These are phyloP conservation scores for Euthynnus affinis DNA, from an alignment of 2,797 vertebrate genomes.

Conservation along the genomic window DNA sequence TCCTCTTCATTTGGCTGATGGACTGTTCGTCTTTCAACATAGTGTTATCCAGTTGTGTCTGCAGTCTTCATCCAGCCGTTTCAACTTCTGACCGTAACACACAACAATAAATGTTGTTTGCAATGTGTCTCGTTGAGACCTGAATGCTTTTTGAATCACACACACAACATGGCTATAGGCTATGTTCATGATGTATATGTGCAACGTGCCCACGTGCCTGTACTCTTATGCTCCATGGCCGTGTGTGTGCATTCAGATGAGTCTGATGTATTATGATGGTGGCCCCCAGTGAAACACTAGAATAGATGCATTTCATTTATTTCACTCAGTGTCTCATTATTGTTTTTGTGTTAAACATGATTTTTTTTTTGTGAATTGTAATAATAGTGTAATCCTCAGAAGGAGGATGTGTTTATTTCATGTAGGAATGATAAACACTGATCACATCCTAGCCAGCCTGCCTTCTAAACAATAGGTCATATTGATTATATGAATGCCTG, in stretches of 20 bases:
- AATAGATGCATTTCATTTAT: slow-evolving; percentile 26
- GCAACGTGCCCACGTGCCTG: not conserved
- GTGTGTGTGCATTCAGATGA: slow-evolving; percentile 13
- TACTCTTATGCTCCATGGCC: not conserved
- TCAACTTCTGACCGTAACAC: not conserved
- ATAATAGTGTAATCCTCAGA: slow-evolving; percentile 13
- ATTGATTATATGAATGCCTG: slow-evolving; percentile 30
- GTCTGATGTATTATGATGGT: slow-evolving; percentile 35
- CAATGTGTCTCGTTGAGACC: not conserved
- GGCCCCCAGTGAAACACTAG: slow-evolving; percentile 14
- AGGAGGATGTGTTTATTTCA: slow-evolving; percentile 9
- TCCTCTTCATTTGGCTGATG: not conserved
- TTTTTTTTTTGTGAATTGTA: slow-evolving; percentile 13
- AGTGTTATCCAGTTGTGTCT: not conserved
- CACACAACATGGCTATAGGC: not conserved
- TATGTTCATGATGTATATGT: slow-evolving; percentile 3
- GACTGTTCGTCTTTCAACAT: not conserved
- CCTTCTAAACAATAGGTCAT: slow-evolving; percentile 29
- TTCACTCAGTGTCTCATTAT: slow-evolving; percentile 12
- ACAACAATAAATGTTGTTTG: slow-evolving; percentile 3
- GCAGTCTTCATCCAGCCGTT: not conserved
- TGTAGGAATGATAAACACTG: slow-evolving; percentile 15
- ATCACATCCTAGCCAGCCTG: slow-evolving; percentile 10
- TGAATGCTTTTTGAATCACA: not conserved
- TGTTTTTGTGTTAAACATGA: slow-evolving; percentile 34